Evolutionary conservation across 2,113 vertebrate genomes (phyloP).

Genomic region (Channa maculata): DNA sequence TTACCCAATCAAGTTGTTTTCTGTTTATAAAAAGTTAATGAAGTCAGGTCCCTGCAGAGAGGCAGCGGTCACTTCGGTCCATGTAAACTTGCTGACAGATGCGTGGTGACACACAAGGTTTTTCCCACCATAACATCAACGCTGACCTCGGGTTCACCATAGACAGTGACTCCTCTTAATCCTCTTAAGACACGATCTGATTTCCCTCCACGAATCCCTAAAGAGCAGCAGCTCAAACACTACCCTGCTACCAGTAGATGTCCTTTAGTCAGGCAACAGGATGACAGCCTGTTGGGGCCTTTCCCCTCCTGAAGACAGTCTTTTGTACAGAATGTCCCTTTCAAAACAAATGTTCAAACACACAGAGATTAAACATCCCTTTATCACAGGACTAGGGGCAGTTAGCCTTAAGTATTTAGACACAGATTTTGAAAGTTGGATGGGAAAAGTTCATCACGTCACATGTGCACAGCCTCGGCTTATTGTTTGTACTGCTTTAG

Average conservation of each 20-base stretch:
- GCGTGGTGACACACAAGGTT: conserved; percentile 26
- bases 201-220: conserved; percentile 56
- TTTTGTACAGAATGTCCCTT: conserved; percentile 49
- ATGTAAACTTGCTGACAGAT: conserved; percentile 14
- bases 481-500: conserved; percentile 25
- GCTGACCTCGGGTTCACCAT: conserved; percentile 45
- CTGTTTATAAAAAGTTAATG: neutral
- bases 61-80: neutral
- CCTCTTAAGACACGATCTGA: conserved; percentile 58
- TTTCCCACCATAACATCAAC: conserved; percentile 47
- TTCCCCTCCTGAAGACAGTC: conserved; percentile 51
- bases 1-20: neutral
- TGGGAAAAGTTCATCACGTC: no score
- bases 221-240: conserved; percentile 49
- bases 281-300: conserved; percentile 33
- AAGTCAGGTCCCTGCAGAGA: conserved; percentile 1
- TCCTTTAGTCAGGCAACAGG: conserved; percentile 29
- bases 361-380: conserved; percentile 36
- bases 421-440: conserved; percentile 2
- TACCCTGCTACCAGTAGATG: conserved; percentile 10
- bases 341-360: conserved; percentile 52
- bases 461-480: neutral
- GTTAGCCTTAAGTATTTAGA: conserved; percentile 16
- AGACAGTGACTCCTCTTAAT: conserved; percentile 47
- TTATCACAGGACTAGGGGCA: neutral